Evolutionary conservation across 2,797 vertebrate genomes (phyloP).

Genomic region (Pseudochaenichthys georgianus): DNA sequence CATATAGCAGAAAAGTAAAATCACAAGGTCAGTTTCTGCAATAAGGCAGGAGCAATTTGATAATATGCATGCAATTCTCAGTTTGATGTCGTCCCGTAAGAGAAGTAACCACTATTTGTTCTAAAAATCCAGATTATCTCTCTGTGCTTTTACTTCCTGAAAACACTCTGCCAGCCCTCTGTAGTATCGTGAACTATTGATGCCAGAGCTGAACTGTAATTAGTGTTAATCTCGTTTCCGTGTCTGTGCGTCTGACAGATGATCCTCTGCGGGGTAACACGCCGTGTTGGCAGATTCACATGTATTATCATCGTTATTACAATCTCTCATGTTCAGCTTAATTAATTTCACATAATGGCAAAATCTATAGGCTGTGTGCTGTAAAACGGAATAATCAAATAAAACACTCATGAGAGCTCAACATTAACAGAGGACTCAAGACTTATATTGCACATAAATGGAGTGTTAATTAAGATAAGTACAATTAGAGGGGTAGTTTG

Average conservation of each 20-base stretch:
- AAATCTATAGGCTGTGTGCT: conserved; percentile 8
- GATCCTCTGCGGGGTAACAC: conserved; percentile 47
- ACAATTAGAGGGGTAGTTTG: neutral
- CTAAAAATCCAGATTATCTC: conserved; percentile 15
- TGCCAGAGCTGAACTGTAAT: conserved; percentile 62
- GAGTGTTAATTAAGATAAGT: neutral
- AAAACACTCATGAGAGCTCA: neutral
- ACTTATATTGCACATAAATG: neutral
- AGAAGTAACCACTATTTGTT: neutral
- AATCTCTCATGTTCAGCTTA: conserved; percentile 42
- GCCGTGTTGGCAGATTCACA: conserved; percentile 49
- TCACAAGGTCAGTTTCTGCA: too few relatives aligned
- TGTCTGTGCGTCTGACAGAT: conserved; percentile 54
- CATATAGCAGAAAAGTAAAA: too few relatives aligned
- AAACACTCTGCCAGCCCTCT: conserved; percentile 19
- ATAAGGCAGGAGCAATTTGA: neutral
- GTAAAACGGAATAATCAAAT: conserved; percentile 12
- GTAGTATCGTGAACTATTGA: conserved; percentile 37
- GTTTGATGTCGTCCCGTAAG: neutral
- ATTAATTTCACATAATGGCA: conserved; percentile 28
- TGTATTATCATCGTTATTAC: conserved; percentile 48
- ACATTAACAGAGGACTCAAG: neutral
- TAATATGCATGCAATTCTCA: too few relatives aligned
- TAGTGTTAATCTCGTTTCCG: conserved; percentile 59
- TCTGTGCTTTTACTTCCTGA: conserved; percentile 11